A percentile compares a stretch with the other conserved stretches of the same genome.
These are phyloP conservation scores for Monochamus alternatus DNA, from an alignment of 2,888 invertebrate genomes.

Conservation along the genomic window DNA sequence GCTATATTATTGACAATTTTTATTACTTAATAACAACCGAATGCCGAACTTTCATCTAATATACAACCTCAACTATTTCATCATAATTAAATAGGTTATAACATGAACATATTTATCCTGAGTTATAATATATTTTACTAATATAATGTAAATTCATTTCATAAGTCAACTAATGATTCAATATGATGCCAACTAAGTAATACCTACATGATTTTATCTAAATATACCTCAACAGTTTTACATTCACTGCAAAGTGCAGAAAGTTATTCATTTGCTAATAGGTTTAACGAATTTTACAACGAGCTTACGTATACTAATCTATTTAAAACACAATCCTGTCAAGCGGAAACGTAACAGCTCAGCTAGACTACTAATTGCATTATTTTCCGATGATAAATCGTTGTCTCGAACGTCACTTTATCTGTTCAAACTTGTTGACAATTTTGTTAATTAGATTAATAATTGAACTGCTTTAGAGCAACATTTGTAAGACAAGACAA, in stretches of 20 bases:
- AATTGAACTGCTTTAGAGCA: conserved; percentile 41
- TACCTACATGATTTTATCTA: too few relatives aligned
- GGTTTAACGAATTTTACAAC: conserved; percentile 25
- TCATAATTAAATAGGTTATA: too few relatives aligned
- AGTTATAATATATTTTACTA: too few relatives aligned
- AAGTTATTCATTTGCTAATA: conserved; percentile 13
- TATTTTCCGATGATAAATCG: conserved; percentile 55
- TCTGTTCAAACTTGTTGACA: conserved; percentile 50
- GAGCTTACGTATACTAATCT: conserved; percentile 48
- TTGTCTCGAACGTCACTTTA: conserved; percentile 49
- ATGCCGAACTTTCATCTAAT: too few relatives aligned
- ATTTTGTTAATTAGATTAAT: conserved; percentile 53
- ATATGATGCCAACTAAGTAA: too few relatives aligned
- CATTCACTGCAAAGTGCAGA: conserved; percentile 18
- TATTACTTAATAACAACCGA: too few relatives aligned
- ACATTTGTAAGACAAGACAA: conserved; percentile 29
- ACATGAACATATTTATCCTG: too few relatives aligned
- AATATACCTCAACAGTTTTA: neutral
- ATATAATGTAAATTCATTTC: too few relatives aligned
- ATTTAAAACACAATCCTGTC: conserved; percentile 53
- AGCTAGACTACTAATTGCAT: conserved; percentile 53
- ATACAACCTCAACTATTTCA: too few relatives aligned
- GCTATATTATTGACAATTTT: too few relatives aligned
- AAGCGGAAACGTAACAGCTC: conserved; percentile 54
- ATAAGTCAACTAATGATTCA: too few relatives aligned